Evolutionary conservation across 2,113 vertebrate species (phyloP), one percentile per base, ranked within the genome.

Genomic region (Pachyramphus minor): DNA sequence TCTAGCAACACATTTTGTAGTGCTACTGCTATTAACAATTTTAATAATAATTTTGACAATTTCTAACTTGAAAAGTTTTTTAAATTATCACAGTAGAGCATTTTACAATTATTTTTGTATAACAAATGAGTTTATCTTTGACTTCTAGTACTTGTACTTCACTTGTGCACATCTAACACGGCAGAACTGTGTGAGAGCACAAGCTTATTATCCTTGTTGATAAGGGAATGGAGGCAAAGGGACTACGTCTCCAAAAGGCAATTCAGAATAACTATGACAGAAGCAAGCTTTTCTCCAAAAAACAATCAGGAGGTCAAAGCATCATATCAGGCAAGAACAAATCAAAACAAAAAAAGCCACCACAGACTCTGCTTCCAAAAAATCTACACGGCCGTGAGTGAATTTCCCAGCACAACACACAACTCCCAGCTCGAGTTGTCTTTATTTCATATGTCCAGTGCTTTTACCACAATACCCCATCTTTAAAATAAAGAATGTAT

Each of bases 371-470:
- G 1, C 28, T 31, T 58, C 35, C 18, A 64, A 71, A 68, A 45
- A 33, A 53, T 8, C 5, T 5, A 14, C 50, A 30, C 0, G 0
- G 22, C 35, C 39, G 23, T 35, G 33, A 76, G 35, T 2, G 1
- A 79, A 52, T 49, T 63, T 53, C 42, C 78, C 67, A 62, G 28
- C 22, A 28, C 22, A 45, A 73, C 49, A 55, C 42, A n/a, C 24
- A 85, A 11, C 20, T 68, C 44, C 14, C 53, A 69, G 1, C 11
- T 31, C 9, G 50, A 16, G 8, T 0, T 7, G 3, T 21, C 58
- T 49, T 84, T 66, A 56, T 68, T 71, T 76, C 37, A 77, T 23
- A 17, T 0, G 0, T 19, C n/a, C 45, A 49, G 6, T 3, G 14
- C 14, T 81, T 75, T 17, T n/a, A 49, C 18, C 24, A 71, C 52